Conservation (phyloP, 2,888 invertebrate genomes). For the Sinopyrophorus schimmeli region DNA sequence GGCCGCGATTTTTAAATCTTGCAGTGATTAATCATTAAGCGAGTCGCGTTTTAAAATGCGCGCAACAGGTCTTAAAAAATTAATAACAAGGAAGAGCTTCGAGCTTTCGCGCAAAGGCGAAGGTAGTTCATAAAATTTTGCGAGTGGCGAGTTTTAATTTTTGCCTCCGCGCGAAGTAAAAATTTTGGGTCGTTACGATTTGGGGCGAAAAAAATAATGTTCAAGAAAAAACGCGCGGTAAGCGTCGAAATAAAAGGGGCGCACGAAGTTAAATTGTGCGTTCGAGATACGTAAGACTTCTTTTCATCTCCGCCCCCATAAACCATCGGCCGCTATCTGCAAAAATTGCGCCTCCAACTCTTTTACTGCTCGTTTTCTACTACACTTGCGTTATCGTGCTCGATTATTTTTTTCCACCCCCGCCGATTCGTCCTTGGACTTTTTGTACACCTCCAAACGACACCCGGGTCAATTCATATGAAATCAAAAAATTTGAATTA, state of each 20-base stretch:
- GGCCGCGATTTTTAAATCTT: no score
- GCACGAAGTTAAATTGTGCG: conserved; percentile 46
- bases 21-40: no score
- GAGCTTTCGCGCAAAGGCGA: not conserved
- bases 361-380: conserved; percentile 26
- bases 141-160: conserved; percentile 9
- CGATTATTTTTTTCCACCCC: no score
- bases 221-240: conserved; percentile 40
- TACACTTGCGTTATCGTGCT: conserved; percentile 22
- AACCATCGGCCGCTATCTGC: conserved; percentile 46
- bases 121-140: conserved; percentile 7
- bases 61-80: conserved; percentile 17
- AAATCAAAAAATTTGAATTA: no score
- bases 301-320: conserved; percentile 43
- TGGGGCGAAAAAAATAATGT: conserved; percentile 25
- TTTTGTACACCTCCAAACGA: no score
- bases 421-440: no score
- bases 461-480: no score
- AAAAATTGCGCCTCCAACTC: conserved; percentile 39
- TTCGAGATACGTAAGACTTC: conserved; percentile 42
- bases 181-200: conserved; percentile 16
- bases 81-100: conserved; percentile 5
- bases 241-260: conserved; percentile 40
- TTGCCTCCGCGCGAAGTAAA: not conserved
- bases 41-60: no score